phyloP scores from a whole-genome alignment of 2,797 vertebrate genomes.

The Eutrigla gurnardus region DNA sequence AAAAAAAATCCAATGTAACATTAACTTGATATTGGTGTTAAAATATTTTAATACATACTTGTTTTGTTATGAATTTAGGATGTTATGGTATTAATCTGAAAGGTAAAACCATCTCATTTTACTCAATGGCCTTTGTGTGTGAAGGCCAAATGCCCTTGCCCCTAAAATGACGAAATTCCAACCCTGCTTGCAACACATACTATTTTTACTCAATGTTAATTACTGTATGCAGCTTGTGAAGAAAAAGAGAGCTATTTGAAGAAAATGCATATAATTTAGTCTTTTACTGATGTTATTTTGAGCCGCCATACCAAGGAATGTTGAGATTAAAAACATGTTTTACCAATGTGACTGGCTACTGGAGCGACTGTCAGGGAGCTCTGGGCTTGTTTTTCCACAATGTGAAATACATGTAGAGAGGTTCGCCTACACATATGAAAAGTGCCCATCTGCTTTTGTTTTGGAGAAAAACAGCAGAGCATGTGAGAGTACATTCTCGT shows the following conservation, averaged over 20 bases:
- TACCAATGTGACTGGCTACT: not conserved
- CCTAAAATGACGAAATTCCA: no score
- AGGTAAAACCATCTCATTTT: no score
- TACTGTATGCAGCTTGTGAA: not conserved
- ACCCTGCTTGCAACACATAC: not conserved
- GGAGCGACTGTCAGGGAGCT: slow-evolving; percentile 7
- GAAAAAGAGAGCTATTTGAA: not conserved
- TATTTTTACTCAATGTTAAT: not conserved
- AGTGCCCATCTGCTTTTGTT: slow-evolving; percentile 53
- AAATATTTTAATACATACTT: no score
- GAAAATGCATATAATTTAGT: not conserved
- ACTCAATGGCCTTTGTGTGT: no score
- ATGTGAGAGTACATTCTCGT: slow-evolving; percentile 43
- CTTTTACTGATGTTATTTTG: not conserved
- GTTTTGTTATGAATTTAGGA: no score
- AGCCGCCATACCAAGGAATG: not conserved
- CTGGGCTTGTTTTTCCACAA: slow-evolving; percentile 12
- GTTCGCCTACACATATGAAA: slow-evolving; percentile 56
- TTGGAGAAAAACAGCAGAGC: slow-evolving; percentile 29
- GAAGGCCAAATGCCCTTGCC: no score
- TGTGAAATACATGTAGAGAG: slow-evolving; percentile 30
- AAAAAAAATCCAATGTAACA: no score
- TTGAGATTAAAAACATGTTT: not conserved
- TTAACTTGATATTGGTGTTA: no score
- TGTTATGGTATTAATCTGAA: no score